phyloP scores from a whole-genome alignment of 2,888 invertebrate species.

The Tuberolachnus salignus region DNA sequence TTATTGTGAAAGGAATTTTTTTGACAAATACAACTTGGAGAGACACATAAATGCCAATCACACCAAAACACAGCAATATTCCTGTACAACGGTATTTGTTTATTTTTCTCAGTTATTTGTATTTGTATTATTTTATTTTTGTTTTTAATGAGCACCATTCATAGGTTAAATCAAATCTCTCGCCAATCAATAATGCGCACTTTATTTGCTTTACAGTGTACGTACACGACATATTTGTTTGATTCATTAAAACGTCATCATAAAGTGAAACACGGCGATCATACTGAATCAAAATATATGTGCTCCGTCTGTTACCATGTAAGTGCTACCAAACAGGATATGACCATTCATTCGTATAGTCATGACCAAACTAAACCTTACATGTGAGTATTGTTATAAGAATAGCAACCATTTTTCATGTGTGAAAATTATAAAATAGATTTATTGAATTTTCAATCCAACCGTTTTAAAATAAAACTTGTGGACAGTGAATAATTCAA shows the following conservation, averaged over 20 bases:
- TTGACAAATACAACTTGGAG: slow-evolving; percentile 49
- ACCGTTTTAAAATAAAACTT: too few species aligned
- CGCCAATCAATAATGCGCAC: background rate
- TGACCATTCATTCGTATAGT: slow-evolving; percentile 42
- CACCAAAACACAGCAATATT: slow-evolving; percentile 43
- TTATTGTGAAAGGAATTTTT: slow-evolving; percentile 48
- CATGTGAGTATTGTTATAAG: slow-evolving; percentile 28
- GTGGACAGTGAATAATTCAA: too few species aligned
- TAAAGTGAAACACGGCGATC: slow-evolving; percentile 38
- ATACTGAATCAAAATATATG: slow-evolving; percentile 14
- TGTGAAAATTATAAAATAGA: background rate
- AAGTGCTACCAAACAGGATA: slow-evolving; percentile 43
- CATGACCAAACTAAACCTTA: slow-evolving; percentile 43
- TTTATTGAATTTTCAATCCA: too few species aligned
- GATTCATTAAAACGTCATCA: slow-evolving; percentile 50
- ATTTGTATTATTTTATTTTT: background rate
- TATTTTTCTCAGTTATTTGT: background rate
- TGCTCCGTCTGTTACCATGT: slow-evolving; percentile 43
- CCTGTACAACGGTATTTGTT: slow-evolving; percentile 27
- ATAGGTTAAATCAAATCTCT: background rate
- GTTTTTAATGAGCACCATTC: too few species aligned
- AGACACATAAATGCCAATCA: slow-evolving; percentile 50
- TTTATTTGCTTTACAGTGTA: slow-evolving; percentile 30
- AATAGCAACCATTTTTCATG: too few species aligned
- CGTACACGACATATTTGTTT: slow-evolving; percentile 32